phyloP scores from a whole-genome alignment of 2,113 vertebrate species.

The Podarcis raffonei region DNA sequence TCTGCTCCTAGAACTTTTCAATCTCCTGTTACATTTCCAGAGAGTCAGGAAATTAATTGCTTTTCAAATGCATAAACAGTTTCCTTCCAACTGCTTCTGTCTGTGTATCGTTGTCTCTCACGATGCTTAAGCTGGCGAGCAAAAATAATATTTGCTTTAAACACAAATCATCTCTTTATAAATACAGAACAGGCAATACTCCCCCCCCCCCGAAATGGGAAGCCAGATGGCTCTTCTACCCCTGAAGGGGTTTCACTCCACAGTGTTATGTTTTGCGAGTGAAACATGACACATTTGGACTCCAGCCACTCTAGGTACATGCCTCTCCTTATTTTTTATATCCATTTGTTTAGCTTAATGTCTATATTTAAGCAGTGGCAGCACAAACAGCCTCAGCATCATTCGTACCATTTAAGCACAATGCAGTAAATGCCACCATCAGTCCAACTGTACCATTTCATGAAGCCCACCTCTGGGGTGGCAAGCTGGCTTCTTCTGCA shows the following conservation, averaged over 20 bases:
- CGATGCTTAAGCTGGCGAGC: constrained; percentile 56
- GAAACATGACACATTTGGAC: constrained; percentile 40
- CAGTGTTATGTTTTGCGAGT: constrained; percentile 31
- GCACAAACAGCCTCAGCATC: constrained; percentile 33
- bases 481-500: constrained; percentile 28
- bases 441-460: fast-evolving
- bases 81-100: constrained; percentile 49
- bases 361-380: constrained; percentile 45
- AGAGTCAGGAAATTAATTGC: constrained; percentile 64
- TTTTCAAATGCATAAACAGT: constrained; percentile 64
- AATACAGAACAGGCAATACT: constrained; percentile 67
- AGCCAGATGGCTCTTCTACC: constrained; percentile 66
- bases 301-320: constrained; percentile 47
- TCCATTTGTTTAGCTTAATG: constrained; percentile 68
- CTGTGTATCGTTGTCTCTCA: constrained; percentile 41
- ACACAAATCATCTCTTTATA: constrained; percentile 67
- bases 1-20: background rate
- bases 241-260: constrained; percentile 49
- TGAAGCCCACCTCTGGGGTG: background rate
- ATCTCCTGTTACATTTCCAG: constrained; percentile 41
- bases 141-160: constrained; percentile 65
- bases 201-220: constrained; percentile 47
- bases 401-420: constrained; percentile 52
- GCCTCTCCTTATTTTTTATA: constrained; percentile 35
- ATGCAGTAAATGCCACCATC: constrained; percentile 22